Conservation (phyloP, 2,797 vertebrate genomes). For the Cyprinodon diabolis region DNA sequence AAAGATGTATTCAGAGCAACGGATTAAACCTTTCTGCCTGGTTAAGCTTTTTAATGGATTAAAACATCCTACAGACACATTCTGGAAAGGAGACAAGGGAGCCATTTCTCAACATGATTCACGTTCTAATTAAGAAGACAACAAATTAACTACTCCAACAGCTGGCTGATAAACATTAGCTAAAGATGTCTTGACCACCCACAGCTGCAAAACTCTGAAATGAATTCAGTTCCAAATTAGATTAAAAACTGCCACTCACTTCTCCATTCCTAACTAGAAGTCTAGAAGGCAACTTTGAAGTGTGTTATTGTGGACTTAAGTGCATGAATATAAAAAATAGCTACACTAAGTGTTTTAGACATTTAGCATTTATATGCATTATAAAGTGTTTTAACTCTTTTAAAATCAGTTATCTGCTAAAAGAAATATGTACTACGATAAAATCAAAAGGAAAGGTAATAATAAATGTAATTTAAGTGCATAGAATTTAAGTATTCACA, state of each 20-base stretch:
- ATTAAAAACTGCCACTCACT: constrained; percentile 3
- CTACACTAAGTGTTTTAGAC: neutral
- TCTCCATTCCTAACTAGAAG: neutral
- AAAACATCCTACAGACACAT: constrained; percentile 9
- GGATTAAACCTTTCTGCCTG: neutral
- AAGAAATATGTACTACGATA: constrained; percentile 1
- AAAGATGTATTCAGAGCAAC: constrained; percentile 1
- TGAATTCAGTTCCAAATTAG: neutral
- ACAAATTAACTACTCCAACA: constrained; percentile 18
- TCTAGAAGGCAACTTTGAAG: neutral
- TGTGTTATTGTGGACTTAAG: neutral
- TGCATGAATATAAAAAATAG: neutral
- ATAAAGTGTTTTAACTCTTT: neutral
- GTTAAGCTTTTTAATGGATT: constrained; percentile 3
- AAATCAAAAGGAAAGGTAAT: neutral
- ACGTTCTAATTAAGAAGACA: constrained; percentile 18
- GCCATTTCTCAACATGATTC: constrained; percentile 3
- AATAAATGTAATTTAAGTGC: constrained; percentile 29
- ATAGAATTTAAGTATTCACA: constrained; percentile 5
- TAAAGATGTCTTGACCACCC: constrained; percentile 26
- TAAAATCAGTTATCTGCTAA: neutral
- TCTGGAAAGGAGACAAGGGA: constrained; percentile 10
- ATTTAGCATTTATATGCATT: neutral
- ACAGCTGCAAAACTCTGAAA: constrained; percentile 16
- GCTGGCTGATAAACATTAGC: constrained; percentile 29